Percentiles rank a stretch among this genome's conserved stretches.
Conservation (phyloP, 2,113 vertebrate species). For the Nibea albiflora region DNA sequence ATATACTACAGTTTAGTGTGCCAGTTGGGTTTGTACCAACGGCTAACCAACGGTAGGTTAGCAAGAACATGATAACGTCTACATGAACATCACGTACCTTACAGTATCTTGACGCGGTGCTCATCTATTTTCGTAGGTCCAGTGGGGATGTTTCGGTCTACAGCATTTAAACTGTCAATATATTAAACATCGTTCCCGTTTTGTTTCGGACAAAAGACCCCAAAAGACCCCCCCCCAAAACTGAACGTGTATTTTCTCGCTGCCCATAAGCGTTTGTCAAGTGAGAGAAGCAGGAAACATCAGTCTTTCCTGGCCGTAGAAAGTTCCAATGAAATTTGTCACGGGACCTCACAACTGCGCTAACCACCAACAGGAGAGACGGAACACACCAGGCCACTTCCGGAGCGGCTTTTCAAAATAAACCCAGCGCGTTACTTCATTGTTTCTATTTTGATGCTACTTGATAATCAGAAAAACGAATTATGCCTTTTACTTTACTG, state of each 20-base stretch:
- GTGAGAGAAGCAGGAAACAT: constrained; percentile 71
- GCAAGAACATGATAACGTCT: constrained; percentile 15
- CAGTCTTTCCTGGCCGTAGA: constrained; percentile 58
- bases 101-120: constrained; percentile 40
- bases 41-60: background rate
- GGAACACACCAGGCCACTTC: background rate
- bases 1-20: background rate
- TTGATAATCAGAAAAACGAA: no score
- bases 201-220: background rate
- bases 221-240: background rate
- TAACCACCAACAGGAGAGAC: accelerated
- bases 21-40: background rate
- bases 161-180: constrained; percentile 6
- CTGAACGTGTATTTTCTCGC: background rate
- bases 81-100: constrained; percentile 78
- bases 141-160: constrained; percentile 35
- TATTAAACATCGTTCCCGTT: background rate
- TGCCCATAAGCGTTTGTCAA: constrained; percentile 18
- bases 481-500: no score
- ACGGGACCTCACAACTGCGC: constrained; percentile 73
- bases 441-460: no score
- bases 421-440: background rate
- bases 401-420: constrained; percentile 49
- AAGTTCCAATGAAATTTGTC: constrained; percentile 83
- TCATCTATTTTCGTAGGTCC: constrained; percentile 48